Percentiles rank a stretch among this genome's conserved stretches.
Evolutionary conservation across 2,113 vertebrate species (phyloP).

Genomic region (Xiphophorus couchianus): DNA sequence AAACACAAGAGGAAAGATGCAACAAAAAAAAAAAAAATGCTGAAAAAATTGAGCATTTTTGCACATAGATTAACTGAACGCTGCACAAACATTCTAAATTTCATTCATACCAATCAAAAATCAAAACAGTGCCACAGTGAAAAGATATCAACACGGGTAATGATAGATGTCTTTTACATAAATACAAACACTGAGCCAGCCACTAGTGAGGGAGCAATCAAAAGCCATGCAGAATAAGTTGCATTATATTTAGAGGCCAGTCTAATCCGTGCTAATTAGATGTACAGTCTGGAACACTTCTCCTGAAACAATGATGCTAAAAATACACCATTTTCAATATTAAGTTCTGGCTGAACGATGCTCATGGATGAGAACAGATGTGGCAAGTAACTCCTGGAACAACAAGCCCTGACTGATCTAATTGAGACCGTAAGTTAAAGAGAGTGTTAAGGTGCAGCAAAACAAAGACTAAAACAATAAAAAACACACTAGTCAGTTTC

Average conservation of each 20-base stretch:
- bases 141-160: constrained; percentile 28
- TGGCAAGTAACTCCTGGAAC: background rate
- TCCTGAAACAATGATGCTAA: background rate
- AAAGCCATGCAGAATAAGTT: constrained; percentile 69
- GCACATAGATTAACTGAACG: background rate
- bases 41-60: constrained; percentile 11
- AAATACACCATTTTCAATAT: constrained; percentile 10
- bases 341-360: constrained; percentile 12
- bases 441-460: background rate
- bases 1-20: background rate
- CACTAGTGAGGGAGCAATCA: constrained; percentile 48
- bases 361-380: background rate
- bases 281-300: background rate
- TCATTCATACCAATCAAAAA: background rate
- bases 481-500: constrained; percentile 7
- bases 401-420: background rate
- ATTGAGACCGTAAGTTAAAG: background rate
- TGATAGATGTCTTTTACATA: constrained; percentile 32
- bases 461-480: background rate
- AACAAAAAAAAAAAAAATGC: constrained; percentile 7
- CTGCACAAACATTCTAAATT: background rate
- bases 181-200: constrained; percentile 51
- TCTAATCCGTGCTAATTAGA: constrained; percentile 9
- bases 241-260: constrained; percentile 30
- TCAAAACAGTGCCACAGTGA: background rate